Base-by-base conservation (phyloP, 2,888 invertebrate species). In the Agrilus cyanescens region DNA sequence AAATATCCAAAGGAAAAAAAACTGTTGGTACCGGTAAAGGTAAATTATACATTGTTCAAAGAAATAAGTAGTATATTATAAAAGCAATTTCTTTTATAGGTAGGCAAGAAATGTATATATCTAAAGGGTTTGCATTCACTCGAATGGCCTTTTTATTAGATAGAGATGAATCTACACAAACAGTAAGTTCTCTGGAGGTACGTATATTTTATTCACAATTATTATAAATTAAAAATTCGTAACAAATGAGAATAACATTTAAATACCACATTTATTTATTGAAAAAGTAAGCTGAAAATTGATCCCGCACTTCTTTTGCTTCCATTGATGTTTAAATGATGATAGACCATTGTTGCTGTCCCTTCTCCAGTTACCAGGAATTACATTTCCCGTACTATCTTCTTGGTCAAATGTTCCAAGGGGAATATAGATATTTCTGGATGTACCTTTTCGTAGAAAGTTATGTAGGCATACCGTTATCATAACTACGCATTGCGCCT, bases 381-480 rank as follows among this genome's bases (percentile, higher is more conserved):
- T 35, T 25, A 16, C 6, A 14, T 25, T 14, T 43, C 47, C 18
- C 18, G 39, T 46, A 18, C 31, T 20, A 12, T 41, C 49, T 46
- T 5, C 14, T 37, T n/a, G n/a, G 38, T 54, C 53, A 10, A 54
- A 48, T n/a, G 37, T 41, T 12, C 50, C 50, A n/a, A 32, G 29
- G 7, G 52, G 51, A 10, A 43, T 46, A 45, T 52, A 53, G 12
- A 49, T 14, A 4, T 31, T 16, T 29, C 35, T 31, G 13, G 53
- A 50, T 13, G 33, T 16, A 32, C 30, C 14, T 39, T 44, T 48
- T 40, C 43, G 40, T 37, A 54, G 41, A 36, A 51, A 53, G 43
- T 55, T 53, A 35, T 54, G 53, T 7, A 54, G 43, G 30, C 49
- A 48, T 5, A 40, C 43, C 15, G 38, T 41, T 29, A 50, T 45